phyloP scores from a whole-genome alignment of 2,888 invertebrate genomes.

The Stramonita haemastoma region DNA sequence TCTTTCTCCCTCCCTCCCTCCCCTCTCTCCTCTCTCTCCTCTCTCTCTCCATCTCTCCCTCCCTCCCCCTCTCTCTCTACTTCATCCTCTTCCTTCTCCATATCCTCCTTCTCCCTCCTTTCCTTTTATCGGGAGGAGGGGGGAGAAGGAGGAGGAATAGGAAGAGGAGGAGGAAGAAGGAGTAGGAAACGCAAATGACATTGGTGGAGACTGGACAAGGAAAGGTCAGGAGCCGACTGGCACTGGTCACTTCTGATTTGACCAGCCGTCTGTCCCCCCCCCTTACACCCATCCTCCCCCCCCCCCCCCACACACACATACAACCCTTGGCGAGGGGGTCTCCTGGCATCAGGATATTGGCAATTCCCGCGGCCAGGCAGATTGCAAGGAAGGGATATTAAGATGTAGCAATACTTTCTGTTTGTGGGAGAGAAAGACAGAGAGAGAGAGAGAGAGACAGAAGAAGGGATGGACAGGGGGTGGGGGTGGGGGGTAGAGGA shows the following conservation, averaged over 20 bases:
- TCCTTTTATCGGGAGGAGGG: too few relatives aligned
- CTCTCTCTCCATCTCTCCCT: not conserved
- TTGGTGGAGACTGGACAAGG: conserved; percentile 35
- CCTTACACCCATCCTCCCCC: too few relatives aligned
- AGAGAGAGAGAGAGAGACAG: too few relatives aligned
- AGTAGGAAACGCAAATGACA: conserved; percentile 24
- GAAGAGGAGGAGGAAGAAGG: too few relatives aligned
- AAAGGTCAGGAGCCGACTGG: not conserved
- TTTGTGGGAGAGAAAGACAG: too few relatives aligned
- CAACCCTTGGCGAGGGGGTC: too few relatives aligned
- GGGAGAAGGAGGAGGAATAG: too few relatives aligned
- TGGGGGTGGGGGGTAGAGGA: too few relatives aligned
- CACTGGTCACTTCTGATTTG: conserved; percentile 49
- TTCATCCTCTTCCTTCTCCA: not conserved
- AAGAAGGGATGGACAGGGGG: too few relatives aligned
- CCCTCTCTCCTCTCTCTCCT: not conserved
- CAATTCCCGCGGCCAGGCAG: conserved; percentile 41
- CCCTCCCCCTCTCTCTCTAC: not conserved
- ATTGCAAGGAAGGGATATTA: conserved; percentile 31
- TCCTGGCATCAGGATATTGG: conserved; percentile 47
- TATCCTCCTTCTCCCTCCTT: too few relatives aligned
- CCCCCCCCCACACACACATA: too few relatives aligned
- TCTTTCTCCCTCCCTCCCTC: too few relatives aligned
- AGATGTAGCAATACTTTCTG: conserved; percentile 35
- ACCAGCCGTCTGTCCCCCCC: not conserved